Base-by-base conservation (phyloP, 2,888 invertebrate species). In the Syritta pipiens region DNA sequence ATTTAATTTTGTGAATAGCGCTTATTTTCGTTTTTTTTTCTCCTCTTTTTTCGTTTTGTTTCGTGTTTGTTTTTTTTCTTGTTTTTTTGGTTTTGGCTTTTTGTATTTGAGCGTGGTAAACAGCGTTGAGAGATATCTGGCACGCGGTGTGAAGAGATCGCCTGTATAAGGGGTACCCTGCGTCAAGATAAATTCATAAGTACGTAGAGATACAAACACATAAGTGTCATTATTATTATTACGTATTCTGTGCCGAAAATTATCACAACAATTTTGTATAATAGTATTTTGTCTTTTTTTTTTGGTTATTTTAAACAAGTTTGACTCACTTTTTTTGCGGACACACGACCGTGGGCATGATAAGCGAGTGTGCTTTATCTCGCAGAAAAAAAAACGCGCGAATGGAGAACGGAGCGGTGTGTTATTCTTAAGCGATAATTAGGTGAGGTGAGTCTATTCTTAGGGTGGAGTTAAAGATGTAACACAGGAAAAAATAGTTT, bases 1-100 rank as follows among this genome's bases (percentile, higher is more conserved):
- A 81, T 75, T 81, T 81, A 81, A 81, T 81, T 81, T 81, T 37
- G 63, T 72, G 62, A 71, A 71, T 63, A 71, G 55, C 71, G 40
- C 42, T 65, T 63, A 63, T 77, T 69, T 69, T 69, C 46, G 46
- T 48, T 62, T 76, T 65, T n/a, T 24, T 59, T 60, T 55, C 40
- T 59, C 9, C 24, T 30, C 40, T 44, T 79, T 68, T 28, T 20
- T 42, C 19, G 37, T 62, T 69, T 40, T 42, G n/a, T 53, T 46
- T 46, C 20, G 49, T 65, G 7, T 53, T 42, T 44, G 7, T 53
- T 53, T 51, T 53, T 63, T 14, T 48, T 9, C 12, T 26, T 53
- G 28, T 68, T 30, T 40, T 44, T 26, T 57, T 44, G 60, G 57
- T 42, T 49, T 26, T 40, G 7, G 32, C 4, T 49, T 20, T 49